Evolutionary conservation across 2,888 invertebrate species (phyloP).

Genomic region (Noctua pronuba): DNA sequence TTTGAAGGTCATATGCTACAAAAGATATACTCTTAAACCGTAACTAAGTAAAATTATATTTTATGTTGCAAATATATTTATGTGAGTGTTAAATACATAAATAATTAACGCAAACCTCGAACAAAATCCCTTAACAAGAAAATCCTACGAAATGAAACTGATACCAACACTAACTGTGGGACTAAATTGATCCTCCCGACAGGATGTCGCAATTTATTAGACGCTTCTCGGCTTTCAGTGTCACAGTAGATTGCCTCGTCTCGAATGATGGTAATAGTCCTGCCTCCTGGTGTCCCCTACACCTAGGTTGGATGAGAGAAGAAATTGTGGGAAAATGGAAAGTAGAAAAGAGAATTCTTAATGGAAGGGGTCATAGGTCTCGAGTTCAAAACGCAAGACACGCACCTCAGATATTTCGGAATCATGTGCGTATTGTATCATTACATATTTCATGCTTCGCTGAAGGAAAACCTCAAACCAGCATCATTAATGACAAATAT

Average conservation of each 20-base stretch:
- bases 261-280: conserved; percentile 47
- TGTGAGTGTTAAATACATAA: background rate
- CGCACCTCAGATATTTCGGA: background rate
- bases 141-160: conserved; percentile 52
- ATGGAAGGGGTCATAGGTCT: background rate
- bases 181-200: conserved; percentile 69
- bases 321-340: conserved; percentile 16
- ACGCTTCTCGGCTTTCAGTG: conserved; percentile 71
- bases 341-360: background rate
- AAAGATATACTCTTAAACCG: background rate
- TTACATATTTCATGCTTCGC: background rate
- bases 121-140: conserved; percentile 38
- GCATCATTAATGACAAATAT: background rate
- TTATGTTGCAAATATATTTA: background rate
- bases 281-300: conserved; percentile 17
- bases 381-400: background rate
- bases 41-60: background rate
- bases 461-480: background rate
- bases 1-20: background rate
- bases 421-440: background rate
- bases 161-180: conserved; percentile 52
- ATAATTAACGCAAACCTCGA: conserved; percentile 16
- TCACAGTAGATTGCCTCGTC: conserved; percentile 67
- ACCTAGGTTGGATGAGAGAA: background rate
- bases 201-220: conserved; percentile 76